phyloP scores from a whole-genome alignment of 2,888 invertebrate genomes.

The Helobdella robusta region DNA sequence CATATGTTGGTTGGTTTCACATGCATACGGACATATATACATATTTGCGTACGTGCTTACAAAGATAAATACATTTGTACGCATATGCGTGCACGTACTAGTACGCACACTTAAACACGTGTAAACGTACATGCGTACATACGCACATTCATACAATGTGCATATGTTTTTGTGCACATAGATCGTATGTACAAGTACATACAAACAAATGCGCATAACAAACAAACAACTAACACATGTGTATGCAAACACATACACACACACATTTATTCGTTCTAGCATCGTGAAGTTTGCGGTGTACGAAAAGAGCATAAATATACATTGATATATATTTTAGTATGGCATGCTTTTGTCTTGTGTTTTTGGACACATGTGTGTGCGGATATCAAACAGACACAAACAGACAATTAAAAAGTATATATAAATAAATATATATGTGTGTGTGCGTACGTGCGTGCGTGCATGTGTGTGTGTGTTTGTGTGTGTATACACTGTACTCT shows the following conservation, averaged over 20 bases:
- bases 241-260: conserved; percentile 14
- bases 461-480: conserved; percentile 15
- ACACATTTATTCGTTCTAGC: background rate
- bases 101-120: background rate
- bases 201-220: background rate
- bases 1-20: background rate
- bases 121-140: background rate
- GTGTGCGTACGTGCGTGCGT: conserved; percentile 13
- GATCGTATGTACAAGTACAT: background rate
- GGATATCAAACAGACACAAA: background rate
- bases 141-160: background rate
- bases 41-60: conserved; percentile 4
- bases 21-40: conserved; percentile 8
- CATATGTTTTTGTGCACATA: conserved; percentile 22
- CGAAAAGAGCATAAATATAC: conserved; percentile 1
- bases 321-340: conserved; percentile 11
- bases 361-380: background rate
- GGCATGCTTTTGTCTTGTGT: background rate
- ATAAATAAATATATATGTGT: conserved; percentile 18
- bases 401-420: background rate
- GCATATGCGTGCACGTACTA: background rate
- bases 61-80: background rate
- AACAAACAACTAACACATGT: background rate
- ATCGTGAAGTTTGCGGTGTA: background rate
- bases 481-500: conserved; percentile 11